phyloP scores from a whole-genome alignment of 2,797 vertebrate genomes.

The Dipus sagitta region DNA sequence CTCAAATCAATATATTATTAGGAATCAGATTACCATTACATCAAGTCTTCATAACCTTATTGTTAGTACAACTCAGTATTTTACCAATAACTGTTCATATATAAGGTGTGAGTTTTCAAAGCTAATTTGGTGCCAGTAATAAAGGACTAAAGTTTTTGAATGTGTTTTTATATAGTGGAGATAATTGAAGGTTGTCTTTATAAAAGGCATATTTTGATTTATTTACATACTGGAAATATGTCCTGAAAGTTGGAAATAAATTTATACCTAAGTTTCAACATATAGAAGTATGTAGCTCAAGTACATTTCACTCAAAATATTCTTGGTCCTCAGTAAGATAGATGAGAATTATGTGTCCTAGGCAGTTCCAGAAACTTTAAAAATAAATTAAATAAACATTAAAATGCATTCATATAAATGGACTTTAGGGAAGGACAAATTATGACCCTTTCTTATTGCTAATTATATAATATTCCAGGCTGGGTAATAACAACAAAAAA shows the following conservation, averaged over 20 bases:
- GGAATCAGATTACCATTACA: neutral
- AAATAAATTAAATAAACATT: neutral
- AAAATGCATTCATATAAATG: constrained; percentile 12
- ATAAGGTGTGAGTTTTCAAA: neutral
- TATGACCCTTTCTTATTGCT: neutral
- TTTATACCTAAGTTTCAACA: neutral
- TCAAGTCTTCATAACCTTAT: neutral
- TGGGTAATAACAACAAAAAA: neutral
- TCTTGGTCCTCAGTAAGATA: neutral
- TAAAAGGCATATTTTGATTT: neutral
- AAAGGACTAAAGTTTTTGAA: neutral
- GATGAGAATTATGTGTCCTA: neutral
- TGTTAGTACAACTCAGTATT: neutral
- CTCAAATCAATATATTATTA: constrained; percentile 7
- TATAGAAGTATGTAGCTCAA: neutral
- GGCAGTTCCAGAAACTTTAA: neutral
- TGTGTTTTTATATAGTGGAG: neutral
- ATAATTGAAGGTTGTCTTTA: neutral
- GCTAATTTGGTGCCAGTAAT: neutral
- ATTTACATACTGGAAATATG: neutral
- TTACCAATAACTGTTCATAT: neutral
- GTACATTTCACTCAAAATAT: neutral
- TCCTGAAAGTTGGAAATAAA: neutral
- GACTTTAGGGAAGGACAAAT: neutral
- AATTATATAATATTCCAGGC: neutral